Evolutionary conservation across 2,113 vertebrate genomes (phyloP).

Genomic region (Patagioenas fasciata): DNA sequence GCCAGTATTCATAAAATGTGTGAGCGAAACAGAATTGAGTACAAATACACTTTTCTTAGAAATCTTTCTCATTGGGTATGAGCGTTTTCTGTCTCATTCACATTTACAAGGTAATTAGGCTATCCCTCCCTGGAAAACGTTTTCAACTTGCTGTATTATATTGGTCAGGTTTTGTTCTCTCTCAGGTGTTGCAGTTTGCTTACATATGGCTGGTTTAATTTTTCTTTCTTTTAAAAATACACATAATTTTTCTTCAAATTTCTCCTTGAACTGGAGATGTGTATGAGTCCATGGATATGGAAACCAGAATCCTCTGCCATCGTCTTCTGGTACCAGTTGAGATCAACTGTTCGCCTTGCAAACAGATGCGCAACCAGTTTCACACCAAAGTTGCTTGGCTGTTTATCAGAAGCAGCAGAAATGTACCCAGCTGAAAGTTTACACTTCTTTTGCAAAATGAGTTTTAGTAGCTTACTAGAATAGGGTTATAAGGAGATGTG

Average conservation of each 20-base stretch:
- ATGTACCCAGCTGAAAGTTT: background rate
- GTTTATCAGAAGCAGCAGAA: background rate
- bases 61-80: rapidly evolving
- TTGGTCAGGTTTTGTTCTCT: background rate
- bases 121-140: background rate
- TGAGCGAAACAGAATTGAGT: background rate
- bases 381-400: background rate
- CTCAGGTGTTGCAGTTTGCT: background rate
- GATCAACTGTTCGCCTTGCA: background rate
- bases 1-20: background rate
- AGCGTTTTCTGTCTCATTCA: background rate
- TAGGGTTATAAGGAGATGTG: background rate
- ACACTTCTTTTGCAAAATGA: background rate
- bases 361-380: background rate
- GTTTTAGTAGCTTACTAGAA: background rate
- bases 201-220: background rate
- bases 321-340: background rate
- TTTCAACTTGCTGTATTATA: background rate
- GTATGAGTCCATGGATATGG: background rate
- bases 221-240: background rate
- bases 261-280: background rate
- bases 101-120: background rate
- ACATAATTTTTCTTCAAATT: rapidly evolving
- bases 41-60: background rate
- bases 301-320: background rate